Conservation (phyloP, 2,888 invertebrate genomes). For the Polymixis flavicincta region DNA sequence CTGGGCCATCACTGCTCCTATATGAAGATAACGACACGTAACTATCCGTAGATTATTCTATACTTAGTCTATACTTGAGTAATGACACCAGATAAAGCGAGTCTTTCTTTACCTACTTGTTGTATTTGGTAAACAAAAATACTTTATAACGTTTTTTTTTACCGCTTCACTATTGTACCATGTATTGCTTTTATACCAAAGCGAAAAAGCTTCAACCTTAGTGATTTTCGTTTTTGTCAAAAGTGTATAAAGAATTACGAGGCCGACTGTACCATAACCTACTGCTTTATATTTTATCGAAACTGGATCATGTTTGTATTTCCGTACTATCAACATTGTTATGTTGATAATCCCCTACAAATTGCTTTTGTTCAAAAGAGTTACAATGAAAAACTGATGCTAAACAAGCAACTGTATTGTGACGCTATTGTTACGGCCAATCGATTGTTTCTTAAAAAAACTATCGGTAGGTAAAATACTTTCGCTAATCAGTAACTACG, state of each 20-base stretch:
- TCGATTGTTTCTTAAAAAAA: constrained; percentile 25
- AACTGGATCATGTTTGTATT: constrained; percentile 11
- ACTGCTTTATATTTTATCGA: background rate
- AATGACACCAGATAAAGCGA: background rate
- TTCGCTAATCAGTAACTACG: constrained; percentile 38
- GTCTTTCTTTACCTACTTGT: too few relatives aligned
- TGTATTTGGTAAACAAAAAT: too few relatives aligned
- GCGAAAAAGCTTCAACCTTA: background rate
- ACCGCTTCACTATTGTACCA: too few relatives aligned
- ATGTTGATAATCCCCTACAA: background rate
- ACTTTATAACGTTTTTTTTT: too few relatives aligned
- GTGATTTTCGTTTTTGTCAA: background rate
- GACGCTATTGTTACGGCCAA: constrained; percentile 7
- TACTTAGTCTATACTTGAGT: background rate
- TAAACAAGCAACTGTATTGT: background rate
- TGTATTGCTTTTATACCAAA: too few relatives aligned
- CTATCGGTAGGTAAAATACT: constrained; percentile 24
- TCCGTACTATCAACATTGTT: constrained; percentile 13
- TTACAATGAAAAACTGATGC: constrained; percentile 14
- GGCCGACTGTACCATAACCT: background rate
- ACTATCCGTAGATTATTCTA: background rate
- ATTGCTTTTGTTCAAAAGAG: constrained; percentile 14
- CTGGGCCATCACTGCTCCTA: too few relatives aligned
- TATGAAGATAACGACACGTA: background rate
- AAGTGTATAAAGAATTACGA: background rate